Conservation (phyloP, 2,113 vertebrate species). For the Centropus unirufus region DNA sequence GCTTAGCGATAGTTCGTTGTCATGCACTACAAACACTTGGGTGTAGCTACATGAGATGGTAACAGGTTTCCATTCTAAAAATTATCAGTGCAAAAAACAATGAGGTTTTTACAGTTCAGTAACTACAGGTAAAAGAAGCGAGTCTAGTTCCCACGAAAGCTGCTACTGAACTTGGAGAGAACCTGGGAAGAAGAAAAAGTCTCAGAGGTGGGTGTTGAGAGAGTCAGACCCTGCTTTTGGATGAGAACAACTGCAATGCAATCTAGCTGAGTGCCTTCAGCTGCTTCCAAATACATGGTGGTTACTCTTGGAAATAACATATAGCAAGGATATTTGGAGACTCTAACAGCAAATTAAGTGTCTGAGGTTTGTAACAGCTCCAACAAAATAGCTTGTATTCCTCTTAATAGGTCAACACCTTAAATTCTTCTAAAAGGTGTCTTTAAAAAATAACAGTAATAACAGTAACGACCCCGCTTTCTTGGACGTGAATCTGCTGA, state of each 20-base stretch:
- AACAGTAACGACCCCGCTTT: neutral
- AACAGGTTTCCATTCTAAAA: slow-evolving; percentile 79
- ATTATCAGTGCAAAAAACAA: slow-evolving; percentile 89
- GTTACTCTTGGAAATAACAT: slow-evolving; percentile 22
- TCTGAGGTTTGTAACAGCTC: slow-evolving; percentile 56
- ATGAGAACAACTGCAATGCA: slow-evolving; percentile 41
- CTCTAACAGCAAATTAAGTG: slow-evolving; percentile 30
- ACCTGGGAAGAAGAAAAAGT: slow-evolving; percentile 41
- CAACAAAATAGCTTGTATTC: slow-evolving; percentile 45
- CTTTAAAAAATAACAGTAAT: slow-evolving; percentile 57
- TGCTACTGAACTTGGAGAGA: slow-evolving; percentile 58
- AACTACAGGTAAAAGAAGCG: slow-evolving; percentile 80
- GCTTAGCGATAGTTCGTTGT: slow-evolving; percentile 70
- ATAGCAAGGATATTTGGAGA: slow-evolving; percentile 29
- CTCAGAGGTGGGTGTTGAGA: slow-evolving; percentile 26
- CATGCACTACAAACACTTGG: slow-evolving; percentile 79
- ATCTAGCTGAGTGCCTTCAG: slow-evolving; percentile 33
- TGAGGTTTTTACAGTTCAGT: slow-evolving; percentile 89
- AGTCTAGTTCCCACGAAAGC: slow-evolving; percentile 65
- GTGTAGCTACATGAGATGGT: slow-evolving; percentile 81
- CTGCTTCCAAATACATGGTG: slow-evolving; percentile 6
- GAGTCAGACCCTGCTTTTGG: slow-evolving; percentile 60
- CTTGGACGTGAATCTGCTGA: neutral
- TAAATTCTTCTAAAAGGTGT: slow-evolving; percentile 49
- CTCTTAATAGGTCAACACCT: slow-evolving; percentile 37